These are phyloP conservation scores for Epicauta chinensis DNA, from an alignment of 1,140 invertebrate genomes.

Conservation along the genomic window DNA sequence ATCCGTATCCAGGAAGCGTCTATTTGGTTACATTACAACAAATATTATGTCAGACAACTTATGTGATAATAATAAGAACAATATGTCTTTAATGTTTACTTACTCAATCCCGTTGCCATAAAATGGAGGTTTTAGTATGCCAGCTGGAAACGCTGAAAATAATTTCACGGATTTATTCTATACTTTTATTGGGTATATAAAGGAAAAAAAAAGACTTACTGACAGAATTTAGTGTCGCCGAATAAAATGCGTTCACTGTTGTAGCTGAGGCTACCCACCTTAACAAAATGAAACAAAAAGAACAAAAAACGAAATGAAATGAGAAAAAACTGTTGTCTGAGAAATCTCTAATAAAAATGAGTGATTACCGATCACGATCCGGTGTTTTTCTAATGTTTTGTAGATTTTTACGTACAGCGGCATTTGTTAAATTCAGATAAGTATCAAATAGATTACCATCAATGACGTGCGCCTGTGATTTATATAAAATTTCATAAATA, in stretches of 20 bases:
- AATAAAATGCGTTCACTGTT: constrained; percentile 75
- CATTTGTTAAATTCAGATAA: constrained; percentile 53
- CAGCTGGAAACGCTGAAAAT: constrained; percentile 32
- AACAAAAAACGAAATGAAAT: too few species aligned
- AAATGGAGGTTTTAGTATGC: constrained; percentile 33
- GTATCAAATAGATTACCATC: constrained; percentile 55
- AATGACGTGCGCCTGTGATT: constrained; percentile 55
- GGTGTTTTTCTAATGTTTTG: constrained; percentile 55
- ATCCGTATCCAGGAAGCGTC: neutral
- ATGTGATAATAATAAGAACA: constrained; percentile 3
- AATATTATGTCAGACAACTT: neutral
- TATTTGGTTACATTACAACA: neutral
- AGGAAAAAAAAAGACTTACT: constrained; percentile 52
- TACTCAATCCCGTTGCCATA: constrained; percentile 43
- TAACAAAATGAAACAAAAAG: constrained; percentile 35
- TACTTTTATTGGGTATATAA: constrained; percentile 18
- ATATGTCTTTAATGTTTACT: constrained; percentile 23
- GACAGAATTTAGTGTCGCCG: constrained; percentile 72
- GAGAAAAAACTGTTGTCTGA: constrained; percentile 9
- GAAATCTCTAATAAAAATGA: constrained; percentile 13
- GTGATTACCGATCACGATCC: constrained; percentile 37
- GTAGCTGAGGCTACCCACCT: constrained; percentile 63
- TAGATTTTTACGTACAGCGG: constrained; percentile 53
- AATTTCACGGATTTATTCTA: constrained; percentile 24
- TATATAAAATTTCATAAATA: too few species aligned